phyloP scores from a whole-genome alignment of 2,888 invertebrate genomes.

The Lottia scabra region DNA sequence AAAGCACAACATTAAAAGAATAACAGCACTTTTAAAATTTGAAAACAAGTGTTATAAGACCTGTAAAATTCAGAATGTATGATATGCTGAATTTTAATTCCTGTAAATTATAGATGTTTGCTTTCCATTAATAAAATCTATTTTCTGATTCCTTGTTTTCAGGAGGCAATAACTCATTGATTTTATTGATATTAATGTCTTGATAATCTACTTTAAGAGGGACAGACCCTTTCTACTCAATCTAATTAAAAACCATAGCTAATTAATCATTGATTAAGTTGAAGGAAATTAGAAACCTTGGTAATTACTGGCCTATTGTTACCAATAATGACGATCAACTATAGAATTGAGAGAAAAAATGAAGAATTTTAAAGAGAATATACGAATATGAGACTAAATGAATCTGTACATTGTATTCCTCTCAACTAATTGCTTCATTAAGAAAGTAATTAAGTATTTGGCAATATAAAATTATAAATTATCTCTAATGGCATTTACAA shows the following conservation, averaged over 20 bases:
- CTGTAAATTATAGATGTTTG: neutral
- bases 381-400: neutral
- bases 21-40: no score
- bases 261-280: constrained; percentile 1
- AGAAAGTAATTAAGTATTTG: no score
- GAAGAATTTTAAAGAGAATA: neutral
- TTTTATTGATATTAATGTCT: neutral
- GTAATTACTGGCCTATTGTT: no score
- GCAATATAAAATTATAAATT: no score
- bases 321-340: neutral
- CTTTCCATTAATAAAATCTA: constrained; percentile 4
- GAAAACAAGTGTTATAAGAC: no score
- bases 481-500: no score
- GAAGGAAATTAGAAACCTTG: no score
- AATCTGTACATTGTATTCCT: neutral
- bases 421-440: no score
- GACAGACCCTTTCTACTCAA: neutral
- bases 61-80: no score
- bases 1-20: no score
- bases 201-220: neutral
- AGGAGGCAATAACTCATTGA: neutral
- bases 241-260: constrained; percentile 2
- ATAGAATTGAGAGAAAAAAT: neutral
- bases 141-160: neutral
- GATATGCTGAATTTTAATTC: no score